Evolutionary conservation across 2,888 invertebrate species (phyloP).

Genomic region (Polietes domitor): DNA sequence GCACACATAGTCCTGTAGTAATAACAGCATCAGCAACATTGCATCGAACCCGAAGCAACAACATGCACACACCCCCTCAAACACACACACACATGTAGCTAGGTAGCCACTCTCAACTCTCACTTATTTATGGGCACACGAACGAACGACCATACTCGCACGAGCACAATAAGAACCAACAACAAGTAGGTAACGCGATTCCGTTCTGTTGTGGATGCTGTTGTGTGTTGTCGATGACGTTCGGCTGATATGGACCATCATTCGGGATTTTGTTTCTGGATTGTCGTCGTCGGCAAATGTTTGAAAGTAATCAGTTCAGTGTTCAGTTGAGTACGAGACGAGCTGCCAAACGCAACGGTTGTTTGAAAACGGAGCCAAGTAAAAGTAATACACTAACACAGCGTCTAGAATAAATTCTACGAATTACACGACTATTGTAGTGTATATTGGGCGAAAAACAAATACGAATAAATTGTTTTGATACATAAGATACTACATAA

Average conservation of each 20-base stretch:
- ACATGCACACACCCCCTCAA: too few species aligned
- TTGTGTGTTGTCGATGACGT: conserved; percentile 19
- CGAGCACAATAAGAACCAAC: conserved; percentile 11
- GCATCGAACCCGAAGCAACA: not conserved
- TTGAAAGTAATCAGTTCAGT: conserved; percentile 62
- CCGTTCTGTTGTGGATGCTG: not conserved
- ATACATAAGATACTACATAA: not conserved
- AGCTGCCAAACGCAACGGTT: conserved; percentile 73
- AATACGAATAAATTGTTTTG: conserved; percentile 32
- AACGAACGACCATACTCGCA: not conserved
- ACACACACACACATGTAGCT: too few species aligned
- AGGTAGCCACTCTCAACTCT: not conserved
- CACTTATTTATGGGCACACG: too few species aligned
- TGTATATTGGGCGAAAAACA: conserved; percentile 19
- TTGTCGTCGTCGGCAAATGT: conserved; percentile 59
- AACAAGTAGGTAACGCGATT: conserved; percentile 24
- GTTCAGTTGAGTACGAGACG: conserved; percentile 74
- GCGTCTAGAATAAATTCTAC: not conserved
- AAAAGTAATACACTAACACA: not conserved
- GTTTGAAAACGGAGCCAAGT: conserved; percentile 46
- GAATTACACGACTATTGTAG: conserved; percentile 27
- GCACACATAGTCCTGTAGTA: not conserved
- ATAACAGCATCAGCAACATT: not conserved
- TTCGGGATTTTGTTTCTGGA: conserved; percentile 14
- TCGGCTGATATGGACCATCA: conserved; percentile 22